phyloP scores from a whole-genome alignment of 2,113 vertebrate genomes.

The Diphyllodes magnificus region DNA sequence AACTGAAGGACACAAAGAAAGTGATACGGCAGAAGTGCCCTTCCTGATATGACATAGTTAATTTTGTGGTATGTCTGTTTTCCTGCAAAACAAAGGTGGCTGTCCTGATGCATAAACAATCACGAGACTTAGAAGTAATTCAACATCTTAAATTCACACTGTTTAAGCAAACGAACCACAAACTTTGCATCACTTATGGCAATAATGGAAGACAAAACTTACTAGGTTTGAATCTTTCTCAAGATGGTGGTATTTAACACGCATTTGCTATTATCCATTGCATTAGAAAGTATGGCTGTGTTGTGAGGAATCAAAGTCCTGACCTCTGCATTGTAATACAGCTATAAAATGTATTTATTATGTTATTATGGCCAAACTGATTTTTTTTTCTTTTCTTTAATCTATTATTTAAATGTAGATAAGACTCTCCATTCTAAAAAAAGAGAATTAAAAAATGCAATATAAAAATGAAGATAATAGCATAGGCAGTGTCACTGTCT shows the following conservation, averaged over 20 bases:
- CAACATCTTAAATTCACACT: neutral
- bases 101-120: neutral
- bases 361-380: neutral
- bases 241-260: neutral
- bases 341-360: neutral
- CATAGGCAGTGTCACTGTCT: neutral
- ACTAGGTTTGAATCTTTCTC: neutral
- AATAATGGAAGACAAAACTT: neutral
- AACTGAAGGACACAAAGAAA: neutral
- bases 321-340: neutral
- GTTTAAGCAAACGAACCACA: neutral
- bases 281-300: neutral
- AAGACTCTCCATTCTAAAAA: neutral
- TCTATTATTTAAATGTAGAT: neutral
- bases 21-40: neutral
- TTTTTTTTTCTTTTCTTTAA: neutral
- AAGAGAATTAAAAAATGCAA: neutral
- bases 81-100: neutral
- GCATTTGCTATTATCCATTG: neutral
- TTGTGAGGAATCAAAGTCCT: neutral
- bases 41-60: neutral
- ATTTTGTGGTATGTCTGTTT: neutral
- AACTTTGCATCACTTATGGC: neutral
- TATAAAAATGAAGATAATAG: neutral
- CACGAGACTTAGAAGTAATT: neutral